Evolutionary conservation across 2,113 vertebrate species (phyloP), one percentile per base, ranked within the genome.

Genomic region (Plecturocebus donacophilus): DNA sequence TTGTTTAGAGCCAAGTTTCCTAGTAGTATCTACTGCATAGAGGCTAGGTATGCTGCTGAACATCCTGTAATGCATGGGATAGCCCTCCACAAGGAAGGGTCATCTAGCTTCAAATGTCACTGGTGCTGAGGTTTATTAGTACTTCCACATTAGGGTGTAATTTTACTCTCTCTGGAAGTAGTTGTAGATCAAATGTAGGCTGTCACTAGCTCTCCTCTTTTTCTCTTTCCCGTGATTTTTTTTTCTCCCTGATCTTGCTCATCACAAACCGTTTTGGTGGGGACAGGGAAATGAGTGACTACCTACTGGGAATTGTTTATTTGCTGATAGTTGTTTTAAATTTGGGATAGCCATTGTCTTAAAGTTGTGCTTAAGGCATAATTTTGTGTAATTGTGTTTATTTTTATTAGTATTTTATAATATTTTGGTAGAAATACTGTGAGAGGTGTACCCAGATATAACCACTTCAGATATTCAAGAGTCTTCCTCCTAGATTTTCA

Each of bases 121-220:
- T 80, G 3, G 23, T 70, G 23, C 17, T 1, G 2, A 54, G 0
- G 0, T 16, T 81, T 12, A 35, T 30, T 23, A 85, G 11, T 20
- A 23, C 56, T 58, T 70, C 32, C 20, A 47, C 16, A 6, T 30
- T 68, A n/a, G 13, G 25, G 32, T 10, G 2, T 35, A 3, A 19
- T 10, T 25, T 30, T n/a, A n/a, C 76, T 75, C 23, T 64, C 30
- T 32, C 6, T 32, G 5, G 7, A 47, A 49, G 45, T 27, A 10
- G 30, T 25, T 82, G 75, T 40, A 64, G 8, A 68, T 56, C 25
- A 38, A 68, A 25, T 66, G 45, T 23, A 66, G 11, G 12, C 14
- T 5, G 25, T 42, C 12, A 5, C 3, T 6, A 25, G 11, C 9
- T 11, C 1, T 4, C 17, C 11, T 42, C 25, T 86, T 77, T 77